These are phyloP conservation scores for Anolis apletophallus DNA, from an alignment of 2,797 vertebrate genomes.

Conservation along the genomic window DNA sequence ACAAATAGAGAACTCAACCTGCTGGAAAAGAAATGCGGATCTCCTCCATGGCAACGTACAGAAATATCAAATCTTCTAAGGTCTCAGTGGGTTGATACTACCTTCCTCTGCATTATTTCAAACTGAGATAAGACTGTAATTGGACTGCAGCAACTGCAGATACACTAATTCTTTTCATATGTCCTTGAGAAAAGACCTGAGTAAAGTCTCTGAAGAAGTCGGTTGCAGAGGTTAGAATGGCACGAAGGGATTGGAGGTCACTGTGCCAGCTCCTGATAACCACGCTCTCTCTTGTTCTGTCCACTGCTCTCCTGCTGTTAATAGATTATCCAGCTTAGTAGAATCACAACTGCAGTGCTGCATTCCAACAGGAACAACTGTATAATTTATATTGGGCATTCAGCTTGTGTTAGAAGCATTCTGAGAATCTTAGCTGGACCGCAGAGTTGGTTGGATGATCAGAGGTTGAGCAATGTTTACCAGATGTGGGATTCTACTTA, in stretches of 20 bases:
- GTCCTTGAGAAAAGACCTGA: not conserved
- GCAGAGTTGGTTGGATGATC: not conserved
- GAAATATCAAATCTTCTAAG: slow-evolving; percentile 40
- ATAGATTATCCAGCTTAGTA: not conserved
- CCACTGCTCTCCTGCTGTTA: not conserved
- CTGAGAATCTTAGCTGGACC: not conserved
- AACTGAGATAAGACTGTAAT: slow-evolving; percentile 32
- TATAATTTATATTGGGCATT: not conserved
- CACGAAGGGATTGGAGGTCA: not conserved
- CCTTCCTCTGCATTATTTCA: slow-evolving; percentile 40
- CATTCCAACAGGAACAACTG: not conserved
- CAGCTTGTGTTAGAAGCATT: not conserved
- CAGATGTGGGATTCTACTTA: not conserved
- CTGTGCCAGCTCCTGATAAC: not conserved
- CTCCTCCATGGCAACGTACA: slow-evolving; percentile 45
- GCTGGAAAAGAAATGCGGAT: slow-evolving; percentile 45
- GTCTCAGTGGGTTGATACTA: slow-evolving; percentile 29
- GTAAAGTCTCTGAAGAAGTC: not conserved
- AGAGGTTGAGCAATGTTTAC: not conserved
- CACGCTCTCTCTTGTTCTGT: not conserved
- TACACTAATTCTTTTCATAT: not conserved
- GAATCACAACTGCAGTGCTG: not conserved
- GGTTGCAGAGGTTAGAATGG: not conserved
- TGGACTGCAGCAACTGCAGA: slow-evolving; percentile 25
- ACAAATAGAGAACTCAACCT: slow-evolving; percentile 42